Conservation (phyloP, 2,888 invertebrate species). For the Drosophila neonasuta region DNA sequence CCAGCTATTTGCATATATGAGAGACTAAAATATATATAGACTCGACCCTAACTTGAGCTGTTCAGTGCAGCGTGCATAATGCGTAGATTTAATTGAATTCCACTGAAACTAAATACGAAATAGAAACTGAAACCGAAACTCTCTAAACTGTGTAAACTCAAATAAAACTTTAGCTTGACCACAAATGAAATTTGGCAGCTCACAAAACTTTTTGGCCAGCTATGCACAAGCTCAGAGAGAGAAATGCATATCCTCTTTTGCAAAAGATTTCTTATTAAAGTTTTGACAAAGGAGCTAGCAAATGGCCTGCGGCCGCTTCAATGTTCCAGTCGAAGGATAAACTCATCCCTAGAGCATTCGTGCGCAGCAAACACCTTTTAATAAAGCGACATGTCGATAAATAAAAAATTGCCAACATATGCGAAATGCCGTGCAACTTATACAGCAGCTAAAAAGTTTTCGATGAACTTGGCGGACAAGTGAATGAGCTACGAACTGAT, state of each 20-base stretch:
- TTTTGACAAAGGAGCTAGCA: constrained; percentile 41
- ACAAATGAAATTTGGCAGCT: constrained; percentile 55
- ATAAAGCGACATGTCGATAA: constrained; percentile 68
- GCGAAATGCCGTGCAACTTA: constrained; percentile 50
- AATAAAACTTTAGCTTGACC: constrained; percentile 64
- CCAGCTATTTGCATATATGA: constrained; percentile 34
- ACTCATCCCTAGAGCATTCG: constrained; percentile 2
- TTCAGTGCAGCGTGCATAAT: constrained; percentile 53
- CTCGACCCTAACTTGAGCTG: constrained; percentile 3
- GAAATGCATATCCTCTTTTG: constrained; percentile 36
- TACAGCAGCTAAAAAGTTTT: constrained; percentile 13
- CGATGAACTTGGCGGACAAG: background rate
- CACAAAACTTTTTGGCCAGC: constrained; percentile 39
- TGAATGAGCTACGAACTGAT: no score
- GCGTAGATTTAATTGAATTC: constrained; percentile 67
- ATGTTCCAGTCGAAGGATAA: background rate
- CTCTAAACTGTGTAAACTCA: constrained; percentile 44
- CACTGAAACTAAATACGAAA: constrained; percentile 38
- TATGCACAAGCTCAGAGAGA: constrained; percentile 4
- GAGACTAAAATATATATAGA: background rate
- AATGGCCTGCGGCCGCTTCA: constrained; percentile 39
- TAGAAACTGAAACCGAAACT: constrained; percentile 52
- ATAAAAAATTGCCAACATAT: constrained; percentile 78
- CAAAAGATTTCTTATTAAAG: constrained; percentile 50
- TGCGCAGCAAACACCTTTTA: constrained; percentile 62